Evolutionary conservation across 2,888 invertebrate genomes (phyloP).

Genomic region (Keiferia lycopersicella): DNA sequence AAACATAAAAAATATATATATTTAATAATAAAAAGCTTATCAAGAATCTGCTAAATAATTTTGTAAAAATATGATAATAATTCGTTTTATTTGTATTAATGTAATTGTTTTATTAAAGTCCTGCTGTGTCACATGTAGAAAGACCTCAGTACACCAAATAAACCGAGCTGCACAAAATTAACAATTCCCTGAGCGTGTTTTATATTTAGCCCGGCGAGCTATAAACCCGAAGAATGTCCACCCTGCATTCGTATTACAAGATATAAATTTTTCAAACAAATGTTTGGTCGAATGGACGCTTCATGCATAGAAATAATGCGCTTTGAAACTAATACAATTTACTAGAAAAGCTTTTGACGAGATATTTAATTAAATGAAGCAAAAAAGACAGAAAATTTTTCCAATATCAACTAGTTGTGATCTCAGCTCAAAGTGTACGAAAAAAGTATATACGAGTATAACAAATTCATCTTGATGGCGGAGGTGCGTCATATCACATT

Average conservation of each 20-base stretch:
- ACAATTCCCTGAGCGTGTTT: constrained; percentile 72
- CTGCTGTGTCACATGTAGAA: constrained; percentile 45
- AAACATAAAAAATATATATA: too few species aligned
- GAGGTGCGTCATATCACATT: too few species aligned
- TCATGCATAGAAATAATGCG: constrained; percentile 14
- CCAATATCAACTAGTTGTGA: too few species aligned
- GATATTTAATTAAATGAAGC: too few species aligned
- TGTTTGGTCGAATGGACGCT: constrained; percentile 16
- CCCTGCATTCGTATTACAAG: constrained; percentile 49
- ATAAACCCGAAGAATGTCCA: constrained; percentile 57
- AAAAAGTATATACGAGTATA: too few species aligned
- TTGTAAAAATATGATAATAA: too few species aligned
- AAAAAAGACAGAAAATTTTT: too few species aligned
- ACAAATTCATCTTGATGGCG: too few species aligned
- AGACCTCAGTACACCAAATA: constrained; percentile 66
- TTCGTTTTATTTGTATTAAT: too few species aligned
- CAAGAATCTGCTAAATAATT: too few species aligned
- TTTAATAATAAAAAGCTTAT: too few species aligned
- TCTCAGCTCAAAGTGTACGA: too few species aligned
- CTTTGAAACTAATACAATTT: not conserved
- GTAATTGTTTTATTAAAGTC: constrained; percentile 21
- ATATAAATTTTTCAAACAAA: constrained; percentile 29
- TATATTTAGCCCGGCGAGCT: constrained; percentile 60
- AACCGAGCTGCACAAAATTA: constrained; percentile 69
- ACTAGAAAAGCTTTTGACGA: not conserved